Evolutionary conservation across 2,888 invertebrate genomes (phyloP).

Genomic region (Eupithecia centaureata): DNA sequence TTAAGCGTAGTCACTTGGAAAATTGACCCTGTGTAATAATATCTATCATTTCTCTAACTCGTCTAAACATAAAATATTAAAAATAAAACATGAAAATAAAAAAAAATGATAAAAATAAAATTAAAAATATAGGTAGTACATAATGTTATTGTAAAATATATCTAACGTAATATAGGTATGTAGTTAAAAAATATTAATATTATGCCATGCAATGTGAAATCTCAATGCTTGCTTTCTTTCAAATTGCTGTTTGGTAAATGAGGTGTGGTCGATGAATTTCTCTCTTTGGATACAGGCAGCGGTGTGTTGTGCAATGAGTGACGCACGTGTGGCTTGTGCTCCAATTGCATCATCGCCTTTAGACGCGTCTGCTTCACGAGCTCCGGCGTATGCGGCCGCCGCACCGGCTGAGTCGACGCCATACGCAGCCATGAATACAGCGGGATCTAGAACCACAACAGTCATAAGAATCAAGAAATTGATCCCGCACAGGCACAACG

Average conservation of each 20-base stretch:
- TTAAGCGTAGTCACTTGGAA: background rate
- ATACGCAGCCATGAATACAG: slow-evolving; percentile 87
- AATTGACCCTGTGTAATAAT: background rate
- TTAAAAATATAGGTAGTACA: background rate
- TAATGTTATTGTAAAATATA: background rate
- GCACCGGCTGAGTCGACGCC: slow-evolving; percentile 83
- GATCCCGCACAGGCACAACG: background rate
- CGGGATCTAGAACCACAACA: slow-evolving; percentile 81
- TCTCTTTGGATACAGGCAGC: background rate
- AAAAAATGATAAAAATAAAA: background rate
- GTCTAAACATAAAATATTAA: background rate
- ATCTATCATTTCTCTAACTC: background rate
- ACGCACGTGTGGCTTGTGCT: slow-evolving; percentile 32
- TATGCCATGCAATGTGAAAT: background rate
- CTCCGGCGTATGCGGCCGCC: slow-evolving; percentile 83
- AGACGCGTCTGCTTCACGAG: slow-evolving; percentile 74
- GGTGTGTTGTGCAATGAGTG: background rate
- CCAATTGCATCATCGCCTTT: slow-evolving; percentile 38
- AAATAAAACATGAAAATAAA: too few relatives aligned
- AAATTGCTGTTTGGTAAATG: background rate
- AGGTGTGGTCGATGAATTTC: background rate
- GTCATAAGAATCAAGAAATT: background rate
- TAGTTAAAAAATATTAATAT: background rate
- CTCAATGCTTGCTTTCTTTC: background rate
- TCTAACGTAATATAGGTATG: background rate